These are phyloP conservation scores for Nasonia oneida DNA, from an alignment of 2,888 invertebrate genomes.

Conservation along the genomic window DNA sequence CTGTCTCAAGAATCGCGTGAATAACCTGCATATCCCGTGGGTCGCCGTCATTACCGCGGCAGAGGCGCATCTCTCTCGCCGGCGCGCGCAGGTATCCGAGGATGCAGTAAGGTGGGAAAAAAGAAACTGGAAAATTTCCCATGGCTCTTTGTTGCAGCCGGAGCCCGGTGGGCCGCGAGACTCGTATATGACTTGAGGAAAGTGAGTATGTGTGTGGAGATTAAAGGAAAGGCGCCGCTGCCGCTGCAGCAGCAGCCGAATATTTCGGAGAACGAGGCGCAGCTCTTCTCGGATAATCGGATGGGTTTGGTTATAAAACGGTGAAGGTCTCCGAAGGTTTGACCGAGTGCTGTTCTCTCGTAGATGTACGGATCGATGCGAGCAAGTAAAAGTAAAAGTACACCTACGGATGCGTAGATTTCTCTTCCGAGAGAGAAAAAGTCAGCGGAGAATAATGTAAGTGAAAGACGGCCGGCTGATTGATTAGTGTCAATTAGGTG, in stretches of 20 bases:
- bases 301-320: constrained; percentile 29
- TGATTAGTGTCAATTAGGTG: constrained; percentile 53
- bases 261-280: constrained; percentile 30
- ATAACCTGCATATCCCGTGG: constrained; percentile 18
- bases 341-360: background rate
- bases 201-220: background rate
- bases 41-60: constrained; percentile 15
- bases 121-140: constrained; percentile 47
- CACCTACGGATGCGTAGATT: constrained; percentile 38
- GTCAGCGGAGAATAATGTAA: background rate
- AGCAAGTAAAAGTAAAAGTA: constrained; percentile 48
- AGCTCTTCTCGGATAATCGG: background rate
- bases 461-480: constrained; percentile 20
- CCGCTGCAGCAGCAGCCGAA: background rate
- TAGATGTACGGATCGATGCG: background rate
- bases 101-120: constrained; percentile 13
- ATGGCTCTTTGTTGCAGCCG: background rate
- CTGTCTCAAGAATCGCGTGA: constrained; percentile 41
- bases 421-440: constrained; percentile 52
- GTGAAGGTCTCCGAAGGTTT: background rate
- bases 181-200: constrained; percentile 41
- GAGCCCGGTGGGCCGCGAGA: background rate
- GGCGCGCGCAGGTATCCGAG: background rate
- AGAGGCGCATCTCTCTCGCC: constrained; percentile 1
- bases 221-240: constrained; percentile 11